Percentiles rank a stretch among this genome's conserved stretches.
These are phyloP conservation scores for Bathynomus jamesi DNA, from an alignment of 1,140 invertebrate genomes.

Conservation along the genomic window DNA sequence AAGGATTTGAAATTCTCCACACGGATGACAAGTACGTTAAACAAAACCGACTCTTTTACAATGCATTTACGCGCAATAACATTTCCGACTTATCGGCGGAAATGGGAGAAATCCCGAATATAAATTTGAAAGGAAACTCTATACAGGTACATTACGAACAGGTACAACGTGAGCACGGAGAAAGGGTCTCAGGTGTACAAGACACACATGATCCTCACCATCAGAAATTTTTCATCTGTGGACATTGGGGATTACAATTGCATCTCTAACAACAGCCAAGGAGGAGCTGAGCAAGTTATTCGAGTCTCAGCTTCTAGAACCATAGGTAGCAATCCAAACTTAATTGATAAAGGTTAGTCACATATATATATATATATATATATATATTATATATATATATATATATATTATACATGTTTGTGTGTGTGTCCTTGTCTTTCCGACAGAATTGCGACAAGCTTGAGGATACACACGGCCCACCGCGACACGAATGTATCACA, in stretches of 20 bases:
- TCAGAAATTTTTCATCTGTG: constrained; percentile 62
- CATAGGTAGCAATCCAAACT: constrained; percentile 17
- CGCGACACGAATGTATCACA: too few relatives aligned
- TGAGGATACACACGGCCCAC: too few relatives aligned
- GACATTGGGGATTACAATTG: constrained; percentile 87
- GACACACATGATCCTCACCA: constrained; percentile 75
- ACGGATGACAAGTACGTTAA: constrained; percentile 31
- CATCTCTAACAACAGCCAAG: constrained; percentile 83
- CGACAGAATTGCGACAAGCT: background rate
- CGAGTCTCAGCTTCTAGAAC: constrained; percentile 27
- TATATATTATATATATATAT: too few relatives aligned
- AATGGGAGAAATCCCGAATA: too few relatives aligned
- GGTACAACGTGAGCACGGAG: constrained; percentile 36
- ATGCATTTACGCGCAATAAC: too few relatives aligned
- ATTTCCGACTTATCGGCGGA: too few relatives aligned
- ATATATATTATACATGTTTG: too few relatives aligned
- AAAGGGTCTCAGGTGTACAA: constrained; percentile 51
- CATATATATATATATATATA: background rate
- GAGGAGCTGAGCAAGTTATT: constrained; percentile 80
- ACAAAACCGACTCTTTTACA: too few relatives aligned
- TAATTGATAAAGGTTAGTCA: constrained; percentile 26
- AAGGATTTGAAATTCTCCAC: constrained; percentile 59
- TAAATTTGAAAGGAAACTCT: too few relatives aligned
- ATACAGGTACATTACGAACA: too few relatives aligned
- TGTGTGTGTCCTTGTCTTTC: background rate